Evolutionary conservation across 1,140 invertebrate genomes (phyloP).

Genomic region (Lepidurus apus): DNA sequence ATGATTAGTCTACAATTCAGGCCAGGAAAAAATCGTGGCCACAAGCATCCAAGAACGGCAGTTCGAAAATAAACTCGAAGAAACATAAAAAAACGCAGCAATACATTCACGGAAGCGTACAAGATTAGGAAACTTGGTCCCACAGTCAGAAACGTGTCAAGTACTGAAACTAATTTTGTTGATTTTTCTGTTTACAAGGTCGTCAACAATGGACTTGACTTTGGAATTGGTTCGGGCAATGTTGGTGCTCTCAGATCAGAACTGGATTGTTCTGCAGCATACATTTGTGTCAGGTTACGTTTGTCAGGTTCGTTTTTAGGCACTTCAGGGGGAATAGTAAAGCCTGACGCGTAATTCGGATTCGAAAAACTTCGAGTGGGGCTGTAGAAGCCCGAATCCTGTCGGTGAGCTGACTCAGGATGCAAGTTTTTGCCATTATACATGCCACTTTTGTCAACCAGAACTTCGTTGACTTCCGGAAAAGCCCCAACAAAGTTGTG

Average conservation of each 20-base stretch:
- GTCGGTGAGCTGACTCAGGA: neutral
- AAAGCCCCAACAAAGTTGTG: neutral
- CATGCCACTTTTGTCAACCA: neutral
- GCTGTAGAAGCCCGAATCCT: slow-evolving; percentile 25
- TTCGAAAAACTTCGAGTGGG: slow-evolving; percentile 26
- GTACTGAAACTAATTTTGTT: neutral
- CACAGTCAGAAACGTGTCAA: too few relatives aligned
- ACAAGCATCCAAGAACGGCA: too few relatives aligned
- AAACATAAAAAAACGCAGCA: too few relatives aligned
- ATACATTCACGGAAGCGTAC: too few relatives aligned
- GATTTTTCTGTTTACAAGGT: neutral
- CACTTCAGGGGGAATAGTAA: neutral
- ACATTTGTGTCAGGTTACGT: neutral
- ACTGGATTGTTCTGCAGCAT: neutral
- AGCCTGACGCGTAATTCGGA: slow-evolving; percentile 25
- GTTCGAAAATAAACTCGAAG: too few relatives aligned
- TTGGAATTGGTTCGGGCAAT: neutral
- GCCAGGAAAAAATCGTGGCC: too few relatives aligned
- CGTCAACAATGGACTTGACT: neutral
- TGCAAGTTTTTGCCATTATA: neutral
- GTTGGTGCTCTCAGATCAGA: neutral
- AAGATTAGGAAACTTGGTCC: too few relatives aligned
- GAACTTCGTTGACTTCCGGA: neutral
- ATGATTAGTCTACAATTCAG: too few relatives aligned
- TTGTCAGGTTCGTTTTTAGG: neutral